Base-by-base conservation (phyloP, 2,888 invertebrate genomes). In the Drosophila atripex region DNA sequence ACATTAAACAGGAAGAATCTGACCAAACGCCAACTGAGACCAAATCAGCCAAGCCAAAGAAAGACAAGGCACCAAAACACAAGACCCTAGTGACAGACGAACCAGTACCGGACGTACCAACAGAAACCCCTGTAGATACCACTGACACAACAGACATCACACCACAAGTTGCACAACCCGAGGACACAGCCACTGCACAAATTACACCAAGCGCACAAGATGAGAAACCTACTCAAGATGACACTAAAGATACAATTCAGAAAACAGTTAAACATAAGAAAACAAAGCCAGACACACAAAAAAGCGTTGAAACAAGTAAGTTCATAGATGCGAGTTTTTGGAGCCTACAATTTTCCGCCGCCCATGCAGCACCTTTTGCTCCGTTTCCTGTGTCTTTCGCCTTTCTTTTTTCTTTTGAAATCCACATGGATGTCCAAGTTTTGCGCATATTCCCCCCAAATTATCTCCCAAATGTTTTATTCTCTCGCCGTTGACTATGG, bases 201-300 rank as follows among this genome's bases (percentile, higher is more conserved):
- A 93, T 92, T 89, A 88, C 92, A 74, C 88, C 89, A 84, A 80
- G 79, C 79, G 86, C 86, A 80, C 86, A 88, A 79, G 92, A 89
- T 79, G 89, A 89, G 66, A 86, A 79, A 85, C 79, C 89, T 75
- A 86, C 78, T 88, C 87, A 86, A 88, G 90, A 90, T 83, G 83
- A 86, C 84, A 89, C 89, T 78, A 86, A 79, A 77, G 89, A 89
- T 78, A 92, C 92, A 74, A 89, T 88, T 89, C 77, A 90, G 89
- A 89, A 91, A 91, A 68, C 92, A 86, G 74, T 91, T 90, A 88
- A 92, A 92, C 80, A 87, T 80, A 91, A 90, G 86, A 89, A 83
- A 91, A 91, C 63, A 90, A 90, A 84, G 90, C 77, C 73, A 80
- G 84, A 84, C 74, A 84, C 83, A 86, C 66, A 77, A 55, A 78